A percentile compares a stretch with the other conserved stretches of the same genome.
These are phyloP conservation scores for Ommatoiulus sabulosus DNA, from an alignment of 2,888 invertebrate genomes.

Conservation along the genomic window DNA sequence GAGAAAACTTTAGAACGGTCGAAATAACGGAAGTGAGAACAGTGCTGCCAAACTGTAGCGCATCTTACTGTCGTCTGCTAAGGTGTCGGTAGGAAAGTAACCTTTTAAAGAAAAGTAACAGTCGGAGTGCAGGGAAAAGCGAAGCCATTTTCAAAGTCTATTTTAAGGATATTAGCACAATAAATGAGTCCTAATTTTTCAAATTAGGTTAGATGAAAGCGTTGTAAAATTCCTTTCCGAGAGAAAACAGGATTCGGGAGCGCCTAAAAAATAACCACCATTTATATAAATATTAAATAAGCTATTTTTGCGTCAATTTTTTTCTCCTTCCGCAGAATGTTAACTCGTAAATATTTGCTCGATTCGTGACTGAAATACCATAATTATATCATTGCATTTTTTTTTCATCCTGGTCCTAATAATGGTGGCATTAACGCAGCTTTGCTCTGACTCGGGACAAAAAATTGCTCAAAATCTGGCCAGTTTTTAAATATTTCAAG, in stretches of 20 bases:
- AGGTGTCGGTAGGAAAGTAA: no score
- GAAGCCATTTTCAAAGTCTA: neutral
- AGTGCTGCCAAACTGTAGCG: no score
- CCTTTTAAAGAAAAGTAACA: no score
- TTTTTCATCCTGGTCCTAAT: neutral
- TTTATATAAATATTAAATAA: neutral
- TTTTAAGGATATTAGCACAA: neutral
- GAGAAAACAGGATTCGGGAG: neutral
- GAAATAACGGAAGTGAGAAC: no score
- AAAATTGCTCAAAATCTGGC: no score
- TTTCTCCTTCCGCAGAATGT: neutral
- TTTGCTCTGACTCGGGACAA: no score
- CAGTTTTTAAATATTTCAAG: no score
- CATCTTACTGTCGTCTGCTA: no score
- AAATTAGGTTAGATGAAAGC: neutral
- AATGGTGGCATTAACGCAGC: no score
- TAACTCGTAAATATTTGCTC: neutral
- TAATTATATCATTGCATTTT: neutral
- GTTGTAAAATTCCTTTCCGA: neutral
- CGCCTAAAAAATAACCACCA: neutral
- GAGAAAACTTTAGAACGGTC: no score
- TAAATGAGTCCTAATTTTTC: constrained; percentile 34
- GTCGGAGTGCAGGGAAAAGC: no score
- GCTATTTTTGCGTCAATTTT: no score
- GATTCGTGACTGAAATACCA: constrained; percentile 15